A percentile compares a stretch with the other conserved stretches of the same genome.
Evolutionary conservation across 2,113 vertebrate genomes (phyloP).

Genomic region (Prinia subflava): DNA sequence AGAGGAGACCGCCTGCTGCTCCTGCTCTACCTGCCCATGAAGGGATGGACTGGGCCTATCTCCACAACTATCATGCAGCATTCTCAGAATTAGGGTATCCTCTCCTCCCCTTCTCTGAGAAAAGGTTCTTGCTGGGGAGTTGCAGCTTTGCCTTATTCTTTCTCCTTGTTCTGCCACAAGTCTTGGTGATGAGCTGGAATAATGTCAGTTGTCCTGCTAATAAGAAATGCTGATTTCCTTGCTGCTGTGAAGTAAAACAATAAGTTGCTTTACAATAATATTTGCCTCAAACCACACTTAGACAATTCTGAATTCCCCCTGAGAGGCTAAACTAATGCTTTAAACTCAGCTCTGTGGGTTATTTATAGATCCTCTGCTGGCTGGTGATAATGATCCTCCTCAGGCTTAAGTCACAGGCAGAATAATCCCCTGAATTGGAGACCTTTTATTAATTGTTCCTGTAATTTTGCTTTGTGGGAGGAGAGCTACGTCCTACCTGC

Average conservation of each 20-base stretch:
- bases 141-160: background rate
- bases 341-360: background rate
- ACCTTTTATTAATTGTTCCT: slow-evolving; percentile 34
- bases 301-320: slow-evolving; percentile 5
- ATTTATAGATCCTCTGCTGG: slow-evolving; percentile 49
- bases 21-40: background rate
- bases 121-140: background rate
- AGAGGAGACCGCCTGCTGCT: background rate
- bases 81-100: background rate
- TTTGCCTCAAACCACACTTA: slow-evolving; percentile 29
- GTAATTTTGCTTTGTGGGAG: background rate
- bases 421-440: slow-evolving; percentile 28
- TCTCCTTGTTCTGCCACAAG: background rate
- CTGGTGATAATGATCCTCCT: slow-evolving; percentile 38
- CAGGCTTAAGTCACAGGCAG: slow-evolving; percentile 35
- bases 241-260: slow-evolving; percentile 2
- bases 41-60: background rate
- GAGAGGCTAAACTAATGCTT: slow-evolving; percentile 3
- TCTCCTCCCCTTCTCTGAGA: background rate
- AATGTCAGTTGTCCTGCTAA: background rate
- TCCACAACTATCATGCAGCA: background rate
- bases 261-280: slow-evolving; percentile 31
- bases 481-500: background rate
- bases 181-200: background rate
- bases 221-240: slow-evolving; percentile 33